Percentiles rank a stretch among this genome's conserved stretches.
These are phyloP conservation scores for Lynx canadensis DNA, from an alignment of 2,113 vertebrate genomes.

Conservation along the genomic window DNA sequence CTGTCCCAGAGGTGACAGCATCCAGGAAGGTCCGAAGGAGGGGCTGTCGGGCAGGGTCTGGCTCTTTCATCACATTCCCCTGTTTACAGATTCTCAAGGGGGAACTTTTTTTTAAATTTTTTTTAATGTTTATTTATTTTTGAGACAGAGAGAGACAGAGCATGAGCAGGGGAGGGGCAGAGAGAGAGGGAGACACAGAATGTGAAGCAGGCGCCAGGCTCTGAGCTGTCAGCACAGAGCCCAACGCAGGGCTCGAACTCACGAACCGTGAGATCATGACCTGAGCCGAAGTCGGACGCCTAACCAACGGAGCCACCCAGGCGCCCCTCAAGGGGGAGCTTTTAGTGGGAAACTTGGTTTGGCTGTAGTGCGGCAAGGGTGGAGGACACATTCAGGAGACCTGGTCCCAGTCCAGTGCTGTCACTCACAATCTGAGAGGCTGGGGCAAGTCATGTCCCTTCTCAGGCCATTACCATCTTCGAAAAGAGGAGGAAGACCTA, in stretches of 20 bases:
- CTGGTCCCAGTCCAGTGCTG: background rate
- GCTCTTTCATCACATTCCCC: background rate
- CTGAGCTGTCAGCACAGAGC: no score
- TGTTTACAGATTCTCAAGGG: background rate
- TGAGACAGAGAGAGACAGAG: background rate
- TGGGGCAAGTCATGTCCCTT: background rate
- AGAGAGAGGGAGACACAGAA: no score
- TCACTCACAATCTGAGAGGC: background rate
- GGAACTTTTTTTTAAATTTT: background rate
- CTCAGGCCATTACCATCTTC: background rate
- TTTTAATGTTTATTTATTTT: background rate
- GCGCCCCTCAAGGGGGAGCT: background rate
- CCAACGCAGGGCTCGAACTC: no score
- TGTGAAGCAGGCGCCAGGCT: no score
- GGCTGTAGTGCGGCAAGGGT: background rate
- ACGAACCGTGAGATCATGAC: background rate
- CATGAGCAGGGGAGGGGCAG: background rate
- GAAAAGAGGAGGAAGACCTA: background rate
- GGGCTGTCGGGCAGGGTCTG: background rate
- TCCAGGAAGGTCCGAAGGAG: background rate
- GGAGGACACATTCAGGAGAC: background rate
- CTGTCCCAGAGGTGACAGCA: background rate
- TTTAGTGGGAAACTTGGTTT: background rate
- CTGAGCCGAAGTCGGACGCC: background rate
- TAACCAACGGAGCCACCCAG: background rate